Percentiles rank a stretch among this genome's conserved stretches.
Conservation (phyloP, 2,113 vertebrate species). For the Parus major region DNA sequence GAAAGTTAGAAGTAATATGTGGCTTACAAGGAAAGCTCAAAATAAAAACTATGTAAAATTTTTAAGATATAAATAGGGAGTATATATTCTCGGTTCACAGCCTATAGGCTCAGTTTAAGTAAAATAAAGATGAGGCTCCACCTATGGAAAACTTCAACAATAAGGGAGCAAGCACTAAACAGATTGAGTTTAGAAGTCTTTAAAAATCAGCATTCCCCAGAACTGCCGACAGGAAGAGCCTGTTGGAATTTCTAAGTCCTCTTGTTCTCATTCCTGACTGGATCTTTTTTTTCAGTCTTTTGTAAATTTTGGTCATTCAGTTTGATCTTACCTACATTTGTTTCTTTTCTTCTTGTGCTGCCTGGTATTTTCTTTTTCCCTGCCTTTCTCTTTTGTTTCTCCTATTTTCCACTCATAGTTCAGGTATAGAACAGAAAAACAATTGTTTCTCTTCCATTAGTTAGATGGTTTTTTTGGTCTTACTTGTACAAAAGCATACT, state of each 20-base stretch:
- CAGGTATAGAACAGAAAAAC: not conserved
- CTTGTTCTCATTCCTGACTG: not conserved
- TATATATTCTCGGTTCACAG: not conserved
- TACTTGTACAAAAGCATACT: not conserved
- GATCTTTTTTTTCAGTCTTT: not conserved
- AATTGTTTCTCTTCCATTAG: not conserved
- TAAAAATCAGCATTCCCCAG: not conserved
- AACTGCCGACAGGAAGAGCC: not conserved
- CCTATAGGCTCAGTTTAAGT: not conserved
- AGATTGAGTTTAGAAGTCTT: not conserved
- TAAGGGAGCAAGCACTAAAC: not conserved
- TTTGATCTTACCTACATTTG: not conserved
- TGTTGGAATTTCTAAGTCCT: not conserved
- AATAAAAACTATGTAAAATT: not conserved
- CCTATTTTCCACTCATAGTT: not conserved
- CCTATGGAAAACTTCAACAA: not conserved
- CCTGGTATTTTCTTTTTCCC: not conserved
- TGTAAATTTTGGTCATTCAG: not conserved
- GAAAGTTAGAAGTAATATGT: not conserved
- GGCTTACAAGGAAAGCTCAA: not conserved
- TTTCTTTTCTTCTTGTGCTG: not conserved
- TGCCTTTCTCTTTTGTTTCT: not conserved
- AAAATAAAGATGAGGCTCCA: not conserved
- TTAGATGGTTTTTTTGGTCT: not conserved
- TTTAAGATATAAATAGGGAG: not conserved